Base-by-base conservation (phyloP, 2,888 invertebrate species). In the Arrhopalites spinosus region DNA sequence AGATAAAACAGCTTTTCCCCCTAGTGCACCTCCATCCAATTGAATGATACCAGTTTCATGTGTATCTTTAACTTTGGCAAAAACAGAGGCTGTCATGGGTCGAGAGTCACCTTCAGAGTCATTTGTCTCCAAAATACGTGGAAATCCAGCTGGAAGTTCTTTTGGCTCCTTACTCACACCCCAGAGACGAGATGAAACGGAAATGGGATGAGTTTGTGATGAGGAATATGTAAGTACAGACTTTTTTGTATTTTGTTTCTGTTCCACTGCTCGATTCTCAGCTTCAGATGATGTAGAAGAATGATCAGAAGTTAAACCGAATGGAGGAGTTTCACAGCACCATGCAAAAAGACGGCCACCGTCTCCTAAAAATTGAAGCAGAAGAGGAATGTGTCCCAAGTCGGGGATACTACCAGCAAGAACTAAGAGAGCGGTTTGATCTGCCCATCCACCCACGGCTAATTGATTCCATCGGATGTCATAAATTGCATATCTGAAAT, bases 1-100 rank as follows among this genome's bases (percentile, higher is more conserved):
- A 29, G 94, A 94, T 84, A 94, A 93, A 61, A 94, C 90, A 5
- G 92, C 92, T 80, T 90, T 88, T 20, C 94, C 94, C 20, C 88
- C 89, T 2, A 83, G 69, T n/a, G 89, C 90, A 29, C 88, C 87
- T 67, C 90, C 88, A 56, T 81, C 80, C 59, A 80, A 67, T 29
- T 75, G 74, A 27, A 82, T 75, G 47, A 82, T 76, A 11, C 72
- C 77, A 0, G 79, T 74, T 63, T 80, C 76, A 61, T 77, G 74
- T 5, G 76, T 73, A n/a, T 74, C 78, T 50, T 80, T 80, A 2
- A 78, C 70, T 74, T 68, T 77, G 1, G 73, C 82, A 71, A 74
- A 81, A 5, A 72, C 77, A 2, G 81, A 81, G 3, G 80, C 78
- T 20, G 81, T 81, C 61, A 81, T 66, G 30, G 81, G 81, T 29